Evolutionary conservation across 2,888 invertebrate genomes (phyloP), one percentile per base, ranked within the genome.

Genomic region (Xestia xanthographa): DNA sequence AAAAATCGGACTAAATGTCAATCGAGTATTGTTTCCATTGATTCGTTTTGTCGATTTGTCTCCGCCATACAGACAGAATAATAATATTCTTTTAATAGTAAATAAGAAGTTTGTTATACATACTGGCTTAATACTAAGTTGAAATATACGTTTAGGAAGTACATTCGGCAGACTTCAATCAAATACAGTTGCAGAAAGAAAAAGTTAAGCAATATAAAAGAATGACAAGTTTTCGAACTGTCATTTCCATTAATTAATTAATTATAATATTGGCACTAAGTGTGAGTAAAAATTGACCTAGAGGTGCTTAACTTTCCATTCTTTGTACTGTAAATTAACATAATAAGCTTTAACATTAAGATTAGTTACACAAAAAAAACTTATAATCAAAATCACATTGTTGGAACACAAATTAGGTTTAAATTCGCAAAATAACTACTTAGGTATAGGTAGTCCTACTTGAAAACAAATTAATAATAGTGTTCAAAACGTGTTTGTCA

Each of bases 361-460:
- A 66, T 75, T 65, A 75, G 67, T 34, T 71, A 26, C 38, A 29
- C 14, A 6, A 75, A 53, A 73, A 69, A 58, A 69, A 60, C 77
- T 81, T 82, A 81, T 56, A 82, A n/a, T 56, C 2, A 73, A 82
- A 81, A 81, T 81, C 82, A 81, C 81, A 81, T 82, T 78, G 22
- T 66, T 79, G 73, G 69, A 82, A 82, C 83, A 78, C 81, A 78
- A 78, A 69, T 66, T 20, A 78, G 78, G 73, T 58, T 73, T 62
- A 69, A 66, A 66, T 78, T 78, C 45, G 60, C 82, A 81, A 82
- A 78, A 63, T 50, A 82, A 82, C 72, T 78, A 66, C n/a, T 22
- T 70, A 76, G 38, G 4, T 67, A 56, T 43, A n/a, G n/a, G n/a
- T n/a, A 75, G 2, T 63, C 0, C n/a, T 53, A 65, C 6, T 43